These are phyloP conservation scores for Pachymerium ferrugineum DNA, from an alignment of 2,888 invertebrate species.

Conservation along the genomic window DNA sequence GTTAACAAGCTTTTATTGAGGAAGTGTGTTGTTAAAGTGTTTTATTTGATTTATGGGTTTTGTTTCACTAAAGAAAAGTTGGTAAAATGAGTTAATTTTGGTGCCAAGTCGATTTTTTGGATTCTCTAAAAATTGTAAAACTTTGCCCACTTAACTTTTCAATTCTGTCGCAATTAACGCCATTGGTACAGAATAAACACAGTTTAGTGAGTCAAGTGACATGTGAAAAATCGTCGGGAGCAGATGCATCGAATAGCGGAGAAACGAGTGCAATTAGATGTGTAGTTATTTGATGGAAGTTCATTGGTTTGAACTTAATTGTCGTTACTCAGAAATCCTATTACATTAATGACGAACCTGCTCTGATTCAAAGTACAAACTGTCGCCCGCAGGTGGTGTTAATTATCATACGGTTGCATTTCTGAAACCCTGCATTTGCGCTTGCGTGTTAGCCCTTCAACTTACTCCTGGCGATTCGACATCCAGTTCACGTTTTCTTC, in stretches of 20 bases:
- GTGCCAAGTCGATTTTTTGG: too few relatives aligned
- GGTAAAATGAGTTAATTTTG: too few relatives aligned
- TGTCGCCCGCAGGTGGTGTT: constrained; percentile 13
- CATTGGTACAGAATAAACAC: too few relatives aligned
- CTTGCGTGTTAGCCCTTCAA: not conserved
- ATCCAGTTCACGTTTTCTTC: constrained; percentile 9
- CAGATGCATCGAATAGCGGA: not conserved
- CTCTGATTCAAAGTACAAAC: constrained; percentile 3
- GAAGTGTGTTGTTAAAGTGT: too few relatives aligned
- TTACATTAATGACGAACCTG: not conserved
- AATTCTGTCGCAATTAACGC: too few relatives aligned
- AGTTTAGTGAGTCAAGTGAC: too few relatives aligned
- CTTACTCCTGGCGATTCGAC: not conserved
- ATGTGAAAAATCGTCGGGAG: not conserved
- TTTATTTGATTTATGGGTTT: too few relatives aligned
- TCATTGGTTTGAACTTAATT: constrained; percentile 13
- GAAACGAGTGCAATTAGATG: not conserved
- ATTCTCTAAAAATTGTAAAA: too few relatives aligned
- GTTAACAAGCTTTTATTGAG: too few relatives aligned
- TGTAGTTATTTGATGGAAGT: not conserved
- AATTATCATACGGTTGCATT: not conserved
- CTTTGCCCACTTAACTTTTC: too few relatives aligned
- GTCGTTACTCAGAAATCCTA: not conserved
- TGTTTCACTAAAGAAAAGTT: too few relatives aligned
- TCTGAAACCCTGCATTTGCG: not conserved